Percentiles rank a stretch among this genome's conserved stretches.
Conservation (phyloP, 1,140 invertebrate genomes). For the Nasonia vitripennis region DNA sequence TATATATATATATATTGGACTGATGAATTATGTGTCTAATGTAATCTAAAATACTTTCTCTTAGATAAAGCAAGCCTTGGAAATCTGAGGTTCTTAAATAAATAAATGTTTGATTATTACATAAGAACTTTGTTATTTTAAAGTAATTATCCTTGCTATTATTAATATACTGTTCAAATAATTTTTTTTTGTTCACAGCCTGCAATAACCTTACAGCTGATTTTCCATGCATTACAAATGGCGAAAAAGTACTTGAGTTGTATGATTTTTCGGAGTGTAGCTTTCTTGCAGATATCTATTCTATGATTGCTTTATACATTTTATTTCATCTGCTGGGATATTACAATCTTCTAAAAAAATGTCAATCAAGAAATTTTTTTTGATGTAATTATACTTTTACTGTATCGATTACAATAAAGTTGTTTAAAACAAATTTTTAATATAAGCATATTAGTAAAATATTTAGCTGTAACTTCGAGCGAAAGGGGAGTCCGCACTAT, state of each 20-base stretch:
- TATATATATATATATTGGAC: no score
- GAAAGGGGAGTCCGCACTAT: no score
- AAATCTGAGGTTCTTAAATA: no score
- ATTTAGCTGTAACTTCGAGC: no score
- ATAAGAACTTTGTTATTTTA: no score
- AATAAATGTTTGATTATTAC: no score
- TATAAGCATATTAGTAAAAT: no score
- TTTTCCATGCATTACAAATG: conserved; percentile 83
- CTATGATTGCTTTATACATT: conserved; percentile 80
- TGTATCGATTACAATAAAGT: background rate
- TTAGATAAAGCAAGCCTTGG: no score
- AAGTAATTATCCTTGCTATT: no score
- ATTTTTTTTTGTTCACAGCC: conserved; percentile 75
- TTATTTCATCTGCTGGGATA: conserved; percentile 83
- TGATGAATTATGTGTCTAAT: no score
- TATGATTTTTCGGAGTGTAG: conserved; percentile 83
- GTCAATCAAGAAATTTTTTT: conserved; percentile 77
- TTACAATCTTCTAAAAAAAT: conserved; percentile 79
- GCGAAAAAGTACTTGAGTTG: conserved; percentile 81
- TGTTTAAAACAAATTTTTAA: no score
- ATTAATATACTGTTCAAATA: background rate
- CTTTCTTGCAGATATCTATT: conserved; percentile 80
- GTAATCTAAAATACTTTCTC: no score
- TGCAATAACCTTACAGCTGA: conserved; percentile 77
- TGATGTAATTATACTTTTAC: background rate